Conservation (phyloP, 1,140 invertebrate genomes). For the Laodelphax striatellus region DNA sequence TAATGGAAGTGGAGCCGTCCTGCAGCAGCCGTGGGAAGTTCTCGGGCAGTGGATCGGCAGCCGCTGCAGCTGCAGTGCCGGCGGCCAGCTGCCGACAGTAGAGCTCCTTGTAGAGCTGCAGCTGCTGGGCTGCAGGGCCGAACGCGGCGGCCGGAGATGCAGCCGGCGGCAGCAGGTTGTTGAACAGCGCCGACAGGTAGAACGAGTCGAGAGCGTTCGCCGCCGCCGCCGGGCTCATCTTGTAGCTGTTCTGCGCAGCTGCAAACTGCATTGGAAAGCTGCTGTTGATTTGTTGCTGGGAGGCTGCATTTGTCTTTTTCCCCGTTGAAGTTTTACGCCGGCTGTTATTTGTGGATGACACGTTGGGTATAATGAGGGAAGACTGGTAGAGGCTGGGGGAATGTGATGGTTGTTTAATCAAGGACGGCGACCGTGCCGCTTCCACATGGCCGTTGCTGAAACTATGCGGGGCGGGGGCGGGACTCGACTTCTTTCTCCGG, state of each 20-base stretch:
- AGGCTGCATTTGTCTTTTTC: neutral
- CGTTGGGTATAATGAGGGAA: slow-evolving; percentile 4
- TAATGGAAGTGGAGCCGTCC: slow-evolving; percentile 23
- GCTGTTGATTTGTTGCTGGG: slow-evolving; percentile 9
- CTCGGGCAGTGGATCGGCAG: neutral
- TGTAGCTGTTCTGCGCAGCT: slow-evolving; percentile 22
- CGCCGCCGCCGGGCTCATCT: neutral
- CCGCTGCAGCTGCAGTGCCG: neutral
- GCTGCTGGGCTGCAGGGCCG: slow-evolving; percentile 27
- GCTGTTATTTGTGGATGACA: slow-evolving; percentile 13
- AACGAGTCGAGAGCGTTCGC: slow-evolving; percentile 25
- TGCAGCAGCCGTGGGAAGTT: slow-evolving; percentile 17
- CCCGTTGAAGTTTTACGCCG: neutral
- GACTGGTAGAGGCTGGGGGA: slow-evolving; percentile 28
- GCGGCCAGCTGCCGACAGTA: slow-evolving; percentile 14
- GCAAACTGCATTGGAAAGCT: slow-evolving; percentile 4
- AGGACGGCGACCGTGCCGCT: too few species aligned
- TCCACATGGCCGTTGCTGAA: neutral
- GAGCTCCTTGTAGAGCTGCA: slow-evolving; percentile 35
- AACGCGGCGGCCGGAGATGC: slow-evolving; percentile 7
- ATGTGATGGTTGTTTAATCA: slow-evolving; percentile 9
- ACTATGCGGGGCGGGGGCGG: neutral
- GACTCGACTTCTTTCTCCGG: neutral
- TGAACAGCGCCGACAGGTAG: slow-evolving; percentile 33
- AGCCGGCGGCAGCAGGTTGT: slow-evolving; percentile 17